phyloP scores from a whole-genome alignment of 2,888 invertebrate species.

The Protophormia terraenovae region DNA sequence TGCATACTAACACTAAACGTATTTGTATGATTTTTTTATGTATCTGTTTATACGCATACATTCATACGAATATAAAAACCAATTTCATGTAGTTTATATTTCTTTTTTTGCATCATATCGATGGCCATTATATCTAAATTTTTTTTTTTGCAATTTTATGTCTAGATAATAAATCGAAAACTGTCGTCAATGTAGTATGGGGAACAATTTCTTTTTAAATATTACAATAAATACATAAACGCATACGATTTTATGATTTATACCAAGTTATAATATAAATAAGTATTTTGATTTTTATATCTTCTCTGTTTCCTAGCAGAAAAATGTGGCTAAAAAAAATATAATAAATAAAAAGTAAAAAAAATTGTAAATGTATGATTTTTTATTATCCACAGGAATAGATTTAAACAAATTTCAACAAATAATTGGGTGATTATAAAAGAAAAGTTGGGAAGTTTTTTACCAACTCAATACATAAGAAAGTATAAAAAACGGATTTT shows the following conservation, averaged over 20 bases:
- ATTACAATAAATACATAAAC: conserved; percentile 14
- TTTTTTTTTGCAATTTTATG: background rate
- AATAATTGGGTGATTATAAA: conserved; percentile 52
- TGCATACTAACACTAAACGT: background rate
- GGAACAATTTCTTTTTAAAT: conserved; percentile 9
- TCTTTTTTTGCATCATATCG: conserved; percentile 21
- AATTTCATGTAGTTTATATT: conserved; percentile 36
- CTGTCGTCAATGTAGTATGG: background rate
- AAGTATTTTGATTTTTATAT: conserved; percentile 23
- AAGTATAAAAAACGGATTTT: background rate
- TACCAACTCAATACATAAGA: background rate
- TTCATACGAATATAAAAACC: conserved; percentile 8
- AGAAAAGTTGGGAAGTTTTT: background rate
- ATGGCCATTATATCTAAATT: conserved; percentile 11
- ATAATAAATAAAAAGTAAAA: background rate
- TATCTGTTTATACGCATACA: background rate
- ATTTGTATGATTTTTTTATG: background rate
- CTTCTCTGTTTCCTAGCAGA: background rate
- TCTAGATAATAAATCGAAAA: conserved; percentile 35
- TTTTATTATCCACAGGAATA: background rate
- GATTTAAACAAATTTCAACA: conserved; percentile 30
- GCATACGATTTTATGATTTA: conserved; percentile 46
- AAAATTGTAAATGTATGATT: conserved; percentile 9
- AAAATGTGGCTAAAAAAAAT: no score
- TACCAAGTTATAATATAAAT: background rate